Evolutionary conservation across 2,113 vertebrate species (phyloP).

Genomic region (Electrona antarctica): DNA sequence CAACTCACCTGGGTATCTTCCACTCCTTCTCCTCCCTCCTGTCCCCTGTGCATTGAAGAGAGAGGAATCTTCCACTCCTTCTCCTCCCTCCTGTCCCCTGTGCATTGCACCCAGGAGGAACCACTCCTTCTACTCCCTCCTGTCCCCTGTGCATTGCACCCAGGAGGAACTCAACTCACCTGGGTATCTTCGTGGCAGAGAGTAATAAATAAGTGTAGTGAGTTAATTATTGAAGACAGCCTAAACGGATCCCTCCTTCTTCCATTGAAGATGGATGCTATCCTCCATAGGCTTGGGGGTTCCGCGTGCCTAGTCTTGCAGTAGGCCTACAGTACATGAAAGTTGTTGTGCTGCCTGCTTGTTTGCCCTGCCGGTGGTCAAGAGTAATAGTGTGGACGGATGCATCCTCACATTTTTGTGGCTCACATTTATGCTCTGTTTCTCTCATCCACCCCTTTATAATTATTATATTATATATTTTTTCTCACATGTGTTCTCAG

Average conservation of each 20-base stretch:
- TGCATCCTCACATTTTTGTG: not conserved
- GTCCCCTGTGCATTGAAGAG: too few species aligned
- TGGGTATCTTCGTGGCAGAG: constrained; percentile 62
- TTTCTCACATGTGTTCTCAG: not conserved
- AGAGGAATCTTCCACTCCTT: too few species aligned
- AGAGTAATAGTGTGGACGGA: constrained; percentile 1
- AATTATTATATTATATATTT: not conserved
- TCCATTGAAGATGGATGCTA: constrained; percentile 59
- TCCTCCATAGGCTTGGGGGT: constrained; percentile 57
- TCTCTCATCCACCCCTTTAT: too few species aligned
- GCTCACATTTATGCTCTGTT: too few species aligned
- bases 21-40: too few species aligned
- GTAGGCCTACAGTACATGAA: constrained; percentile 11
- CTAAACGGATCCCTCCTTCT: constrained; percentile 52
- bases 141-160: constrained; percentile 58
- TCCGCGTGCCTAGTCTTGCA: constrained; percentile 39
- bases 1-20: too few species aligned
- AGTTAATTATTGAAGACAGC: constrained; percentile 79
- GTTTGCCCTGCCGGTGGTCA: constrained; percentile 54
- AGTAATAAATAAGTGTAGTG: constrained; percentile 71
- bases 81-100: too few species aligned
- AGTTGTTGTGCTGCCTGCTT: constrained; percentile 62
- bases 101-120: too few species aligned
- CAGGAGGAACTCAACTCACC: constrained; percentile 68
- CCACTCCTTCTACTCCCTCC: constrained; percentile 4